Conservation (phyloP, 2,113 vertebrate genomes). For the Machaerirhynchus nigripectus region DNA sequence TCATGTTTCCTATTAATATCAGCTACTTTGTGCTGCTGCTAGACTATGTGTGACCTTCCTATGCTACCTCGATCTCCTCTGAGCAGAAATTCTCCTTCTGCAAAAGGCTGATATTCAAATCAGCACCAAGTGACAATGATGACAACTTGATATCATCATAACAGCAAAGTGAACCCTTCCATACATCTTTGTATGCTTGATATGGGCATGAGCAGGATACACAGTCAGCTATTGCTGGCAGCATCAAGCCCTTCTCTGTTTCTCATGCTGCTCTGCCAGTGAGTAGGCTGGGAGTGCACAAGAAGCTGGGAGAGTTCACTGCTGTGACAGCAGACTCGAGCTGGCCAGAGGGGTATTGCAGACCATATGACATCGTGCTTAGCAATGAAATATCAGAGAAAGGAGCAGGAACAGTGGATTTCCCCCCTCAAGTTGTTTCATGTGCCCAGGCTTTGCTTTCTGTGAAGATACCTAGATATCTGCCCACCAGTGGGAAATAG, state of each 20-base stretch:
- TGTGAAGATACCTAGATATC: background rate
- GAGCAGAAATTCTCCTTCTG: background rate
- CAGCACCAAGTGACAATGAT: background rate
- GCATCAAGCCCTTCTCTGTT: background rate
- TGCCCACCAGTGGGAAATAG: background rate
- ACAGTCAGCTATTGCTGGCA: background rate
- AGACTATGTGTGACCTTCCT: background rate
- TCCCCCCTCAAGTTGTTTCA: background rate
- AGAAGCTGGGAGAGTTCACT: background rate
- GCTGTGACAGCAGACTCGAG: background rate
- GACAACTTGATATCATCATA: background rate
- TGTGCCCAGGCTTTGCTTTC: background rate
- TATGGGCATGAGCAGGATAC: background rate
- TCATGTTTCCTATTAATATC: background rate
- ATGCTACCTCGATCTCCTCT: background rate
- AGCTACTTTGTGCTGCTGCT: background rate
- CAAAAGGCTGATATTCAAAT: background rate
- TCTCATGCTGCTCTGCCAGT: background rate
- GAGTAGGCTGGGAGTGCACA: background rate
- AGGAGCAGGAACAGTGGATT: background rate
- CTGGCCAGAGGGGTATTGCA: background rate
- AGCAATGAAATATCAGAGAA: background rate
- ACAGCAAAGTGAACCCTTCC: background rate
- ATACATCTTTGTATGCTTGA: background rate
- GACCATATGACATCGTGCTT: background rate